Evolutionary conservation across 2,888 invertebrate genomes (phyloP).

Genomic region (Tinea pellionella): DNA sequence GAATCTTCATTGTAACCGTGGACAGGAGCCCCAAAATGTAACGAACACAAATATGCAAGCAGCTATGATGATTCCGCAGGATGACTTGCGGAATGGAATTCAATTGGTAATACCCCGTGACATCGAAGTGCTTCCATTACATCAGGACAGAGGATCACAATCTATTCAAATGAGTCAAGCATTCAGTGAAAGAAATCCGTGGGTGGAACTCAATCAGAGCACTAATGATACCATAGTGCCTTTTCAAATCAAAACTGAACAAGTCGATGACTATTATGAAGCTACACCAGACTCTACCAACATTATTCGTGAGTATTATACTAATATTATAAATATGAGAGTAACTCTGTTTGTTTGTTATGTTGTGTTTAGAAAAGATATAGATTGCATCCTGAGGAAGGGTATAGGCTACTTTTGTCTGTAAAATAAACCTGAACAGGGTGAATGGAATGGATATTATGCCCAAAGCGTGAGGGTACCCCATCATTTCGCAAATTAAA

Average conservation of each 20-base stretch:
- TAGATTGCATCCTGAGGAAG: too few species aligned
- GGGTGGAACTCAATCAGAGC: background rate
- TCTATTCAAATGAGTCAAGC: background rate
- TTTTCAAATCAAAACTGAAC: conserved; percentile 55
- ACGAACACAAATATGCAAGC: background rate
- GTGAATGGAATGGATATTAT: too few species aligned
- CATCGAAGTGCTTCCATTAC: background rate
- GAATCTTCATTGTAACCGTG: background rate
- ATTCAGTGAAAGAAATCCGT: background rate
- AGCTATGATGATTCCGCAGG: background rate
- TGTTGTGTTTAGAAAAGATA: too few species aligned
- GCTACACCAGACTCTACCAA: conserved; percentile 23
- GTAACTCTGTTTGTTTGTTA: too few species aligned
- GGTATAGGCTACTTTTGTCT: too few species aligned
- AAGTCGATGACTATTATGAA: conserved; percentile 57
- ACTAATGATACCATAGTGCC: conserved; percentile 27
- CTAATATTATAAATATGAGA: too few species aligned
- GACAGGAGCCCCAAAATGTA: background rate
- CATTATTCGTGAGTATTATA: conserved; percentile 17
- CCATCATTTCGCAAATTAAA: too few species aligned
- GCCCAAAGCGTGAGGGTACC: too few species aligned
- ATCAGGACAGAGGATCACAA: background rate
- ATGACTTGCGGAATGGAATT: background rate
- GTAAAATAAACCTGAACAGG: too few species aligned
- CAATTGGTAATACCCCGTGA: background rate